Conservation (phyloP, 1,140 invertebrate genomes). For the Drosophila burlai region DNA sequence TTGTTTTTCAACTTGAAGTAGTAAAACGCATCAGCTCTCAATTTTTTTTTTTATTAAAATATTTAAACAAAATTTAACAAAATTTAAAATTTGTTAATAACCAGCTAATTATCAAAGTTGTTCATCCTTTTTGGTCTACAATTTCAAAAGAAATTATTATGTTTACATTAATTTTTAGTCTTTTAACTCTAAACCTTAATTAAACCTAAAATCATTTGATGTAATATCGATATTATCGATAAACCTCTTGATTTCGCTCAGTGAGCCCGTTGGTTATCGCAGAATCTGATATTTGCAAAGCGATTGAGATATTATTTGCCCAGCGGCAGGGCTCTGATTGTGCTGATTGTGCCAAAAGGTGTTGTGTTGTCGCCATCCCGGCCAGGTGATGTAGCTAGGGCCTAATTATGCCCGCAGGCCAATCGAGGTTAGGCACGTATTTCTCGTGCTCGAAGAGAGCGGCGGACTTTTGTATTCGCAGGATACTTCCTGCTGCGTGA, state of each 20-base stretch:
- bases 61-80: no score
- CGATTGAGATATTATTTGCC: conserved; percentile 24
- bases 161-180: neutral
- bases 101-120: no score
- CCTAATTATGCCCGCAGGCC: conserved; percentile 55
- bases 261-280: neutral
- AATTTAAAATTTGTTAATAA: no score
- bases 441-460: neutral
- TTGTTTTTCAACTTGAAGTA: neutral
- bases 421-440: conserved; percentile 47
- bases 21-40: neutral
- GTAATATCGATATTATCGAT: neutral
- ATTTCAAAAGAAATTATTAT: neutral
- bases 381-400: conserved; percentile 26
- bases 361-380: conserved; percentile 17
- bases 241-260: neutral
- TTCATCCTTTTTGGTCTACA: no score
- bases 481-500: conserved; percentile 70
- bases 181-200: no score
- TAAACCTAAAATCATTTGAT: neutral
- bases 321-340: conserved; percentile 8
- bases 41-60: no score
- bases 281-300: conserved; percentile 22
- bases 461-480: conserved; percentile 36
- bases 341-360: conserved; percentile 36